Evolutionary conservation across 2,888 invertebrate species (phyloP).

Genomic region (Drosophila helvetica): DNA sequence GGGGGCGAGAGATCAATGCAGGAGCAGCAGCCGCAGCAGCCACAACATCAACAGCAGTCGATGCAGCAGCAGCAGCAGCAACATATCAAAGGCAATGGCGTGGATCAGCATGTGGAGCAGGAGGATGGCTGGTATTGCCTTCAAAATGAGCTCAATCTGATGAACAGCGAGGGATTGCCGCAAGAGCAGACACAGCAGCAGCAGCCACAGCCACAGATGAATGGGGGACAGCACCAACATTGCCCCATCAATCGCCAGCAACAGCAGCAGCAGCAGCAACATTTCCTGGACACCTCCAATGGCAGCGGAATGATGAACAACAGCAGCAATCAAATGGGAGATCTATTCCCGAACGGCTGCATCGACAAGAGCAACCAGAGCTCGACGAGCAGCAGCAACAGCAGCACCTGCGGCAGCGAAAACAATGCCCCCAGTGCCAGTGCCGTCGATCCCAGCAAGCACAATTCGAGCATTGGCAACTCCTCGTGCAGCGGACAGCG

Average conservation of each 20-base stretch:
- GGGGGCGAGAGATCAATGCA: constrained; percentile 2
- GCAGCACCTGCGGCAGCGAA: constrained; percentile 39
- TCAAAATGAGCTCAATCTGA: constrained; percentile 87
- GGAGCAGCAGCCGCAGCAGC: constrained; percentile 17
- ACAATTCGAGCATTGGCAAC: constrained; percentile 36
- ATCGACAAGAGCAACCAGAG: constrained; percentile 80
- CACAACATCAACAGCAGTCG: constrained; percentile 19
- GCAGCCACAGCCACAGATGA: constrained; percentile 17
- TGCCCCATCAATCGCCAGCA: constrained; percentile 39
- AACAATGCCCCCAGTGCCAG: constrained; percentile 19
- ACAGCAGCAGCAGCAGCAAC: constrained; percentile 62
- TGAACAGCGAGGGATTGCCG: constrained; percentile 66
- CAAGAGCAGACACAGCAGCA: constrained; percentile 31
- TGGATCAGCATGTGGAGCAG: constrained; percentile 80
- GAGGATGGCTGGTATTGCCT: constrained; percentile 89
- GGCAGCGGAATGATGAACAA: constrained; percentile 44
- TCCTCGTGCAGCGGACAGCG: constrained; percentile 77
- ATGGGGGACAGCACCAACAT: constrained; percentile 50
- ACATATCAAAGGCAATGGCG: constrained; percentile 51
- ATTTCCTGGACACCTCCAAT: constrained; percentile 56
- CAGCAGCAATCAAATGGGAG: constrained; percentile 75
- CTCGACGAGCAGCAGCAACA: constrained; percentile 65
- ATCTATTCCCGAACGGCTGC: constrained; percentile 83
- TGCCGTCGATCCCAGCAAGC: constrained; percentile 54
- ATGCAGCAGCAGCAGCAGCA: constrained; percentile 31